Evolutionary conservation across 2,797 vertebrate genomes (phyloP).

Genomic region (Pangasius mekongensis): DNA sequence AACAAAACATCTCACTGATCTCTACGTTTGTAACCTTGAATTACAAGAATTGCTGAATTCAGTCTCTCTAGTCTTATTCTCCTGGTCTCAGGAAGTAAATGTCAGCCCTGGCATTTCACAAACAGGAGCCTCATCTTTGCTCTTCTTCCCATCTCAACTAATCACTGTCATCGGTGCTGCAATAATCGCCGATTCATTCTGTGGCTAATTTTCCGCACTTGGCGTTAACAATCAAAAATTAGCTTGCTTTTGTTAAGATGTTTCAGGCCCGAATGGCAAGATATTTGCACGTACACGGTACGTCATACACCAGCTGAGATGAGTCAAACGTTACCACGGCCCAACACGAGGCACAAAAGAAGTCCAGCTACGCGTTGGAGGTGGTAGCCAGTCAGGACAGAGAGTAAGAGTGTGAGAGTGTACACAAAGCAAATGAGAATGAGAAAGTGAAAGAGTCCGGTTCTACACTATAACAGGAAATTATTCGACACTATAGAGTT

Average conservation of each 20-base stretch:
- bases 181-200: background rate
- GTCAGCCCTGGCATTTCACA: background rate
- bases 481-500: background rate
- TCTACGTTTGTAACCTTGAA: background rate
- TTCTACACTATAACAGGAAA: background rate
- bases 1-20: background rate
- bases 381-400: background rate
- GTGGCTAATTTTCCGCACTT: background rate
- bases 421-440: background rate
- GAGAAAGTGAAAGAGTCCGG: background rate
- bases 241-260: background rate
- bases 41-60: background rate
- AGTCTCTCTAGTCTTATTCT: background rate
- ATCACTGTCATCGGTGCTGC: background rate
- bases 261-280: background rate
- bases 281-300: background rate
- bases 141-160: background rate
- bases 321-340: background rate
- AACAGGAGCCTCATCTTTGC: background rate
- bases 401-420: background rate
- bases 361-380: background rate
- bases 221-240: too few species aligned
- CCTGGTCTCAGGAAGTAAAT: background rate
- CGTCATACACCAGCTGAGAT: background rate
- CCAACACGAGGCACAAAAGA: background rate